Evolutionary conservation across 2,113 vertebrate species (phyloP), one percentile per base, ranked within the genome.

Genomic region (Elgaria multicarinata): DNA sequence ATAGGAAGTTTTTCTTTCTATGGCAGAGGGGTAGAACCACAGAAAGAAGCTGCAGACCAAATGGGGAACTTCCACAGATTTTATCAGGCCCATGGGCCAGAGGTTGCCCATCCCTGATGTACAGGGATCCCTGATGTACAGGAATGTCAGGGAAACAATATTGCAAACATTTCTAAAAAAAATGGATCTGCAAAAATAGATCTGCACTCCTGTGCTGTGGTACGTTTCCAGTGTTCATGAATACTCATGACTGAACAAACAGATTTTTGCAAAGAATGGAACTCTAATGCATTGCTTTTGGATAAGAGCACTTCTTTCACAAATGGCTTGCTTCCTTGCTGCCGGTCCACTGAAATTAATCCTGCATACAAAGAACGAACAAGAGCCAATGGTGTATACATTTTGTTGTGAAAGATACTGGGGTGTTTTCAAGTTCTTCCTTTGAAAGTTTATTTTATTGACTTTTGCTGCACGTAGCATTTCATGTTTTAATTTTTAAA

Each of bases 301-400:
- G 89, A 89, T 87, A 26, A 2, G 16, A 90, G 71, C 36, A 2
- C 20, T 89, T 92, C 31, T 80, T 2, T 89, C 87, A 75, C 42
- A 83, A 90, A 82, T 71, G 36, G 72, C 87, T 87, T 87, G 24
- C 83, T 93, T 50, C 78, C 89, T 85, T 89, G 26, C 82, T 93
- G 16, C 24, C 80, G 89, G 28, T 83, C 53, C 62, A 44, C n/a
- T 82, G 46, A 90, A 93, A 91, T 77, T 85, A 86, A 88, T 82
- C 50, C n/a, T 81, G 46, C 74, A 88, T 42, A 18, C 74, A 90
- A 91, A 76, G 44, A 91, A 89, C 77, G 33, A 0, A 13, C 50
- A 44, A 75, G 33, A 87, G 24, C 33, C 87, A 85, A 93, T n/a
- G 87, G 62, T 18, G 62, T 91, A 77, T 69, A 2, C 0, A 0